Conservation (phyloP, 1,140 invertebrate genomes). For the Steinernema feltiae region DNA sequence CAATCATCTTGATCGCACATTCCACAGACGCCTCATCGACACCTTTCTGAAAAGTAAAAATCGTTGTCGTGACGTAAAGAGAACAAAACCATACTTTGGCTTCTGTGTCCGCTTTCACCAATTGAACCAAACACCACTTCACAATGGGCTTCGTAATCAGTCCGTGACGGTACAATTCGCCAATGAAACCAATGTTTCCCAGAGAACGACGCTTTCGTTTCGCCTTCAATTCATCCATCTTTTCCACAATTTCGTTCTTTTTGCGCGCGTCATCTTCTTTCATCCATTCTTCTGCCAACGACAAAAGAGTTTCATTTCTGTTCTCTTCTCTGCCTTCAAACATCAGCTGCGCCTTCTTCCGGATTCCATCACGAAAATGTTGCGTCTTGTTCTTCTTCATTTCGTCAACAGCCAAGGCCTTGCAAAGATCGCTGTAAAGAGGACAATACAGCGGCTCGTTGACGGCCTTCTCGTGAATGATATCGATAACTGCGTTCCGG, state of each 20-base stretch:
- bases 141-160: no score
- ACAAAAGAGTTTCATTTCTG: neutral
- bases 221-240: conserved; percentile 23
- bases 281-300: conserved; percentile 25
- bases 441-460: no score
- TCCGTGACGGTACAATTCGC: no score
- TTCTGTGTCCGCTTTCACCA: no score
- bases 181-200: no score
- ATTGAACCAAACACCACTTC: no score
- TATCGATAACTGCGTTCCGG: conserved; percentile 41
- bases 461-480: no score
- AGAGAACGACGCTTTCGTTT: no score
- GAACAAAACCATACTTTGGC: no score
- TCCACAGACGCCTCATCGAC: conserved; percentile 20
- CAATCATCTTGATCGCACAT: conserved; percentile 29
- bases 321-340: no score
- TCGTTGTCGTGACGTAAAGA: neutral
- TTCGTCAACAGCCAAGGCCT: no score
- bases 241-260: conserved; percentile 21
- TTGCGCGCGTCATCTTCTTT: conserved; percentile 32
- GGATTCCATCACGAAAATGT: conserved; percentile 3
- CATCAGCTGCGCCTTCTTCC: neutral
- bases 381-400: neutral
- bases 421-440: no score
- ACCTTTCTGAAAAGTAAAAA: neutral